Evolutionary conservation across 2,888 invertebrate species (phyloP).

Genomic region (Drosophila gaucha): DNA sequence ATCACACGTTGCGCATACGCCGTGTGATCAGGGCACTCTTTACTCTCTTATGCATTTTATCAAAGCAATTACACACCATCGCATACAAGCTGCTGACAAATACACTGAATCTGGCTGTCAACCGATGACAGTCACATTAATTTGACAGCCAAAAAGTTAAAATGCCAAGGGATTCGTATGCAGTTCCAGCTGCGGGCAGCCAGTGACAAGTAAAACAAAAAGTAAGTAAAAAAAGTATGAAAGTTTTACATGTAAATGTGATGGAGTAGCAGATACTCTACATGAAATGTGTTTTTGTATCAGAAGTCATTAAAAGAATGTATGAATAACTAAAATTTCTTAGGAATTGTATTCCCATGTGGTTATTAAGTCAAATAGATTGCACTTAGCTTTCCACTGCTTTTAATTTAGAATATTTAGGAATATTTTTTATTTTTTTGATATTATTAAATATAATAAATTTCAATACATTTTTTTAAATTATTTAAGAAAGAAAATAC

Average conservation of each 20-base stretch:
- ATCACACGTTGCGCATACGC: conserved; percentile 45
- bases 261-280: not conserved
- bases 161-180: conserved; percentile 17
- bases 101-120: conserved; percentile 35
- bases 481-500: too few relatives aligned
- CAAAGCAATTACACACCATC: conserved; percentile 56
- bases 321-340: too few relatives aligned
- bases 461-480: too few relatives aligned
- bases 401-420: too few relatives aligned
- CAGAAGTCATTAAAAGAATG: too few relatives aligned
- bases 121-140: conserved; percentile 54
- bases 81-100: conserved; percentile 46
- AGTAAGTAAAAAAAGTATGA: not conserved
- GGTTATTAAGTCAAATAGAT: too few relatives aligned
- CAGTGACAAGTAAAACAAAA: not conserved
- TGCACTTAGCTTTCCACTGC: too few relatives aligned
- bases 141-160: conserved; percentile 45
- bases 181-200: not conserved
- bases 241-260: not conserved
- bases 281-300: too few relatives aligned
- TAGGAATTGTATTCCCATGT: too few relatives aligned
- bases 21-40: conserved; percentile 32
- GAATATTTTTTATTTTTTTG: too few relatives aligned
- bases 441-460: too few relatives aligned
- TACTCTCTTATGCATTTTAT: conserved; percentile 64